phyloP scores from a whole-genome alignment of 2,113 vertebrate genomes.

The Harpagus bidentatus region DNA sequence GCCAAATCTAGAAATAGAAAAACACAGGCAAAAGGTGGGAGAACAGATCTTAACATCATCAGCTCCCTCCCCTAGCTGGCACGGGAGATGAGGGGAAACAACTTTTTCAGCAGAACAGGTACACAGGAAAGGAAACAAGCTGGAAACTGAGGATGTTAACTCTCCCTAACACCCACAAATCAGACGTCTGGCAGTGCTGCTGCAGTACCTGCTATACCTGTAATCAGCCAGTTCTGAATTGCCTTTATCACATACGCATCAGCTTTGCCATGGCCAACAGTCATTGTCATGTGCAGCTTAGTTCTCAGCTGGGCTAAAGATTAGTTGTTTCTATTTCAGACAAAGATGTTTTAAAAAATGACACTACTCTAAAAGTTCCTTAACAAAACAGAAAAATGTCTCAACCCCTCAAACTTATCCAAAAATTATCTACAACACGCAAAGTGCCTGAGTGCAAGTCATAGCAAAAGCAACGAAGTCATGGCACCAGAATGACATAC shows the following conservation, averaged over 20 bases:
- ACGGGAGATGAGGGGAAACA: not conserved
- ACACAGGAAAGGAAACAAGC: not conserved
- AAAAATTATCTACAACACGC: not conserved
- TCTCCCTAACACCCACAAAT: no score
- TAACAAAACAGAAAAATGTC: not conserved
- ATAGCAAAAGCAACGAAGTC: not conserved
- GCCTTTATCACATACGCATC: not conserved
- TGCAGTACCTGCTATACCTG: not conserved
- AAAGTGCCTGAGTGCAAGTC: not conserved
- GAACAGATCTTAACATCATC: not conserved
- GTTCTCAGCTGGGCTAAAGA: not conserved
- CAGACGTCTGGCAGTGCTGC: not conserved
- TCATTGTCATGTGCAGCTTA: not conserved
- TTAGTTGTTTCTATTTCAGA: not conserved
- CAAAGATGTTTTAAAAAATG: not conserved
- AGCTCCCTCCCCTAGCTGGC: not conserved
- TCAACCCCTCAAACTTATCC: not conserved
- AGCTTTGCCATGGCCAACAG: not conserved
- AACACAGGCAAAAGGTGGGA: not conserved
- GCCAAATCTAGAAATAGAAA: not conserved
- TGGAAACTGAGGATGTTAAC: not conserved
- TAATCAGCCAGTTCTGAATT: not conserved
- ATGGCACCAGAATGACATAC: not conserved
- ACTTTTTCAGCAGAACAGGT: not conserved
- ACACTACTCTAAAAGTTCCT: fast-evolving